These are phyloP conservation scores for Platichthys stellatus DNA, from an alignment of 2,113 vertebrate genomes.

Conservation along the genomic window DNA sequence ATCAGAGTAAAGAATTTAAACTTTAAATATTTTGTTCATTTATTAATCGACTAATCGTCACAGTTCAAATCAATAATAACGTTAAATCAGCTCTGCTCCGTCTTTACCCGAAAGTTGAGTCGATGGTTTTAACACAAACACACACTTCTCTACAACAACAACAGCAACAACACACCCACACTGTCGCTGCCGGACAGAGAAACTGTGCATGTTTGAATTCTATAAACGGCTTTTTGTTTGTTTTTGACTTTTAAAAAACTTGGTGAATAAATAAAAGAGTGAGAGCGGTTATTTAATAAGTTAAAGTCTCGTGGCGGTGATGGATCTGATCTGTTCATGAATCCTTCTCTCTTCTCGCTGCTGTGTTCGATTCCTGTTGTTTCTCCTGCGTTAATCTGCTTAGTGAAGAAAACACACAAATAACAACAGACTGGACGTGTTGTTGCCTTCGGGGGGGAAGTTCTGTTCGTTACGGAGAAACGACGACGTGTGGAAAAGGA, in stretches of 20 bases:
- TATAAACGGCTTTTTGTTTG: conserved; percentile 88
- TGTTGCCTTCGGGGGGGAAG: conserved; percentile 81
- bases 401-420: conserved; percentile 67
- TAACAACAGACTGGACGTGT: conserved; percentile 79
- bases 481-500: conserved; percentile 21
- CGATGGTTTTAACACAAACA: background rate
- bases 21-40: background rate
- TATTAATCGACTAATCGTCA: no score
- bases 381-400: conserved; percentile 18
- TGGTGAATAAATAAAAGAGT: conserved; percentile 65
- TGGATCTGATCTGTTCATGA: conserved; percentile 71
- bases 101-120: no score
- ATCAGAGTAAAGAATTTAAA: background rate
- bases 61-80: no score
- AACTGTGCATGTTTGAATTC: conserved; percentile 91
- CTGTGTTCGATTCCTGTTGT: conserved; percentile 25
- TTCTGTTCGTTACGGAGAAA: conserved; percentile 70
- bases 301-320: conserved; percentile 84
- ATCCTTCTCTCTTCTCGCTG: background rate
- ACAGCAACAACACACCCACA: background rate
- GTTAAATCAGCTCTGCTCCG: background rate
- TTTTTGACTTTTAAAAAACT: conserved; percentile 80
- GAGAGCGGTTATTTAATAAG: conserved; percentile 90
- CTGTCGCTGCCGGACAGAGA: conserved; percentile 68
- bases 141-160: background rate